Base-by-base conservation (phyloP, 2,113 vertebrate genomes). In the Gallinago paraguaiae region DNA sequence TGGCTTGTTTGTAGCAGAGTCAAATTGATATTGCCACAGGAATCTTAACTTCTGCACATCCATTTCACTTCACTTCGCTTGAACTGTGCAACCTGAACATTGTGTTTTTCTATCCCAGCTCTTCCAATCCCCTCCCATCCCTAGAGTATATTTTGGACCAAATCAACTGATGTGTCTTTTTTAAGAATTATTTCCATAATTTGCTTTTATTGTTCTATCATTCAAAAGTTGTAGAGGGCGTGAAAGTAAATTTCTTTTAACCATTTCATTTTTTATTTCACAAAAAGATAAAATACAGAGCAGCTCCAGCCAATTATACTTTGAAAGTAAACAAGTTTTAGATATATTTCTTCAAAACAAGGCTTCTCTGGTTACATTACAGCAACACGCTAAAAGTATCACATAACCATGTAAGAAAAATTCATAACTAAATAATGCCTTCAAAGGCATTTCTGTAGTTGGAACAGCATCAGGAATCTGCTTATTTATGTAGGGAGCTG, bases 401-500 rank as follows among this genome's bases (percentile, higher is more conserved):
- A 25, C 75, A 94, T 35, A 89, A 74, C 77, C 37, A 90, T 33
- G n/a, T 2, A 94, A 86, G 59, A 87, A 94, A 95, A 97, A 92
- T 74, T 85, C 59, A 69, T 81, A 75, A 64, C 82, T 93, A 74
- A 93, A 94, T 94, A 92, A 95, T 80, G 85, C 82, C 92, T 96
- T 97, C 96, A 97, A 94, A 97, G 95, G 96, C 96, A 96, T 96
- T 96, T 96, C 90, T 96, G 82, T 60, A 92, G 65, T 87, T 98
- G 97, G 97, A 98, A 96, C 92, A 2, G 71, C 91, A 93, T 96
- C 97, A 98, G 97, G 97, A 98, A 97, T 98, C 95, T 97, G 93
- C 95, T 96, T 97, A 96, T 98, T 98, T 98, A 96, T 6, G 61
- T 92, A 96, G 94, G 93, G 93, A 97, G 91, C 96, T 86, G 94